Base-by-base conservation (phyloP, 2,888 invertebrate species). In the Neria commutata region DNA sequence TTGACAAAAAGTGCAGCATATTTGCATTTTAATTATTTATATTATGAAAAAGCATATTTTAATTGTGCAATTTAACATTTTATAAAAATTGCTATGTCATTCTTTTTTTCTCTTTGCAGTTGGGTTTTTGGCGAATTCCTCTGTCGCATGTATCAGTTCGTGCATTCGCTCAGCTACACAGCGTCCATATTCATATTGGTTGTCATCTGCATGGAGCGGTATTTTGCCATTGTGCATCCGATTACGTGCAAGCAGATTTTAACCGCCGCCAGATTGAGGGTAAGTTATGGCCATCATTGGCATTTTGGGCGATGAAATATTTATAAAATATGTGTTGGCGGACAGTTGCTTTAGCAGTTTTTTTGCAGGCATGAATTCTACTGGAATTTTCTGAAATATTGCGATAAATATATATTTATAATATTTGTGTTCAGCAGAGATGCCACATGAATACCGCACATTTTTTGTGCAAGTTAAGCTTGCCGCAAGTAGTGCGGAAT, bases 121-220 rank as follows among this genome's bases (percentile, higher is more conserved):
- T 92, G 92, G 92, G 87, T 89, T 56, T 87, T 92, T 65, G 93
- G 94, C 2, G 88, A 90, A 73, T 91, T 93, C 74, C 84, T 95
- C 64, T 96, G 95, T 83, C 93, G 93, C 80, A 89, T 94, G 87
- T 94, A 95, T 83, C 91, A 93, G 83, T 94, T 94, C 77, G 89
- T 94, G 19, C 91, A 94, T 79, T 91, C 92, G 14, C 83, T 95
- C 67, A 93, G 94, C 78, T 94, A 94, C 82, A 93, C 94, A 1
- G 93, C 94, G 1, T 94, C 95, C 17, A 92, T 94, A 71, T 89
- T 94, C 75, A 94, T 95, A 65, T 83, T 95, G 63, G 91, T 95
- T 33, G 91, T 94, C 50, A 92, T 94, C 64, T 93, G 93, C 74
- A 89, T 91, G 49, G 94, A 94, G 78, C 84, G 93, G 64, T 94